Evolutionary conservation across 2,113 vertebrate genomes (phyloP).

Genomic region (Craseonycteris thonglongyai): DNA sequence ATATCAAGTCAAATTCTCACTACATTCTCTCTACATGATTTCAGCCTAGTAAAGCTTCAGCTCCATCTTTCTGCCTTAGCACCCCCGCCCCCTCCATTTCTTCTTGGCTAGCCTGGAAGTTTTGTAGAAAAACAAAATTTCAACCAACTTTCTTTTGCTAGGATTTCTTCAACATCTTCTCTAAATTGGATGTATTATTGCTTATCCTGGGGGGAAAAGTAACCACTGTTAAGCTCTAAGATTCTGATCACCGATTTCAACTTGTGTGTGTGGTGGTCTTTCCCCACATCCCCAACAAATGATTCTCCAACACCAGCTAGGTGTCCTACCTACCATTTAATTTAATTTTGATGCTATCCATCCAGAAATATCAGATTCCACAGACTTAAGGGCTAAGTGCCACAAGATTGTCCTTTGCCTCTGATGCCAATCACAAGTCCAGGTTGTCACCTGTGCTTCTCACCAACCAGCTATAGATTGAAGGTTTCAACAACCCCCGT

Average conservation of each 20-base stretch:
- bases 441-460: background rate
- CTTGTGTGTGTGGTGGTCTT: background rate
- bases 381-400: background rate
- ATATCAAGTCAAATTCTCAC: background rate
- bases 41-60: background rate
- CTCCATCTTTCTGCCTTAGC: background rate
- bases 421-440: background rate
- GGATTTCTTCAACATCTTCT: background rate
- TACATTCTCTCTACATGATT: background rate
- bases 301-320: background rate
- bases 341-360: background rate
- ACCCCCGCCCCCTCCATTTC: background rate
- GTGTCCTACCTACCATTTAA: background rate
- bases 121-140: background rate
- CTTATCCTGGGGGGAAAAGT: background rate
- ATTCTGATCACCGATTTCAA: background rate
- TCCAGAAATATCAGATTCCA: background rate
- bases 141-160: background rate
- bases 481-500: background rate
- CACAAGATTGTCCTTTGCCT: background rate
- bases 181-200: conserved; percentile 11
- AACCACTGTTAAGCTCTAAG: background rate
- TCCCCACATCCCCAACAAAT: background rate
- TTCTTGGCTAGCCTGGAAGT: background rate
- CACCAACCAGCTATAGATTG: background rate